Conservation (phyloP, 2,797 vertebrate species). For the Serranus cabrilla region DNA sequence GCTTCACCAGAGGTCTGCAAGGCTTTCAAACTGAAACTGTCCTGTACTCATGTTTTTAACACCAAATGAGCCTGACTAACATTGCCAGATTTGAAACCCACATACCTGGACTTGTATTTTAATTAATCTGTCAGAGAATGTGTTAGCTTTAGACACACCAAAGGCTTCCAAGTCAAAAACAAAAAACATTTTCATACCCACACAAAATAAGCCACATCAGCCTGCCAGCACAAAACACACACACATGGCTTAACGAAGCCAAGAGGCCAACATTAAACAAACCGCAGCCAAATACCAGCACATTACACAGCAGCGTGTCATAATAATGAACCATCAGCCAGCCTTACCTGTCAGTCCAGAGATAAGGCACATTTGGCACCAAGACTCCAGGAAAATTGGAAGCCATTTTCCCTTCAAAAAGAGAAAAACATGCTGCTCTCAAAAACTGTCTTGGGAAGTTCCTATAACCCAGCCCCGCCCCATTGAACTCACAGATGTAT, state of each 20-base stretch:
- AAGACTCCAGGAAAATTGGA: not conserved
- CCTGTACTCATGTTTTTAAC: too few species aligned
- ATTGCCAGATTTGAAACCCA: too few species aligned
- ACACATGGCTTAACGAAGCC: not conserved
- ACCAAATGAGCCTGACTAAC: too few species aligned
- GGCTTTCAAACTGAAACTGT: too few species aligned
- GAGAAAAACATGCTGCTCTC: not conserved
- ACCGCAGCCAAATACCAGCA: not conserved
- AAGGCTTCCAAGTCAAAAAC: too few species aligned
- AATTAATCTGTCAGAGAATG: not conserved
- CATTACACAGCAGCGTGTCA: not conserved
- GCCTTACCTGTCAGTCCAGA: conserved; percentile 11
- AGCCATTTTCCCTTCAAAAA: not conserved
- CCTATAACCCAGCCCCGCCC: not conserved
- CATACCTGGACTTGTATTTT: too few species aligned
- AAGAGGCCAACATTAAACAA: too few species aligned
- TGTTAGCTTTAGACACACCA: not conserved
- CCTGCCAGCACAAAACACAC: not conserved
- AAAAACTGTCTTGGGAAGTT: not conserved
- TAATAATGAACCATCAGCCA: not conserved
- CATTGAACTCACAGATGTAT: too few species aligned
- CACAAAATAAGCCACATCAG: not conserved
- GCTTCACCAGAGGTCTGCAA: too few species aligned
- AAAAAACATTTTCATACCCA: too few species aligned
- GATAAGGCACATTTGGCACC: too few species aligned